phyloP scores from a whole-genome alignment of 2,113 vertebrate species.

The Ploceus nigricollis region DNA sequence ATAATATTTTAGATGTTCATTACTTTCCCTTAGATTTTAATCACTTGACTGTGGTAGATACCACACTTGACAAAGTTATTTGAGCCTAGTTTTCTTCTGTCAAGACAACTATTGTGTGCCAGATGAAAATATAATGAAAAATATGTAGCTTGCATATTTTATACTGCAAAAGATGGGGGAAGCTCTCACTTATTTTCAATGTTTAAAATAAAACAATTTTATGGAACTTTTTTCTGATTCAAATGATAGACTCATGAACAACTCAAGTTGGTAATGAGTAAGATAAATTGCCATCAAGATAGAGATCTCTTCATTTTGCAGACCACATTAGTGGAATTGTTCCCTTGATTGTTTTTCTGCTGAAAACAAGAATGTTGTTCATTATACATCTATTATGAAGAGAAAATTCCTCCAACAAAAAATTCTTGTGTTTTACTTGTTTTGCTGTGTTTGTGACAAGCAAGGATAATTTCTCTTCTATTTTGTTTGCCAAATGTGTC shows the following conservation, averaged over 20 bases:
- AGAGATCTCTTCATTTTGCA: neutral
- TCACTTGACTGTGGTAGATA: no score
- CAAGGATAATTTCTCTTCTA: neutral
- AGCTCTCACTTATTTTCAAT: neutral
- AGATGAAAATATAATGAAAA: constrained; percentile 21
- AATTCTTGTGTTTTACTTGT: neutral
- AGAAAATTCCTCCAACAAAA: neutral
- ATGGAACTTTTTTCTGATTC: neutral
- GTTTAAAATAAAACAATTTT: neutral
- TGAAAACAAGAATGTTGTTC: neutral
- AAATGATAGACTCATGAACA: neutral
- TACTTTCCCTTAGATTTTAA: neutral
- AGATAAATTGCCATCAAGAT: neutral
- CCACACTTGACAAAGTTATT: neutral
- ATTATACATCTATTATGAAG: neutral
- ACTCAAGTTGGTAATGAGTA: neutral
- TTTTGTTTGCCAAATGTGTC: neutral
- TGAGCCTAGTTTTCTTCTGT: neutral
- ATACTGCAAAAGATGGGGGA: neutral
- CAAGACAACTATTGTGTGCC: constrained; percentile 2
- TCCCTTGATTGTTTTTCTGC: neutral
- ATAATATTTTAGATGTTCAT: neutral
- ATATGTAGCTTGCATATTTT: neutral
- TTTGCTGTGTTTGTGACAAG: neutral
- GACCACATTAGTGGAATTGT: neutral